Percentiles rank a stretch among this genome's conserved stretches.
Conservation (phyloP, 2,888 invertebrate species). For the Eilema depressum region DNA sequence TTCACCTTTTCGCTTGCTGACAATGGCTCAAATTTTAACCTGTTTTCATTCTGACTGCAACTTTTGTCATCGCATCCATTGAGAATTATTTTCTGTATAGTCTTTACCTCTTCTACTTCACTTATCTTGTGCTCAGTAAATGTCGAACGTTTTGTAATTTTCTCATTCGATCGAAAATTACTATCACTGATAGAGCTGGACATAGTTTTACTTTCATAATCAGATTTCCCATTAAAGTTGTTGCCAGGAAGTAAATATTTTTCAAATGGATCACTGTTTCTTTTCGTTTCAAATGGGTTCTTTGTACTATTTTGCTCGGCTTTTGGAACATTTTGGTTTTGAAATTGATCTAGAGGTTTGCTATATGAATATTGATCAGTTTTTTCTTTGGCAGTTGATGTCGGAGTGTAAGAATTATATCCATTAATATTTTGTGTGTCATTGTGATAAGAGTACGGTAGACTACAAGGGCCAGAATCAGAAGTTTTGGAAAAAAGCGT, state of each 20-base stretch:
- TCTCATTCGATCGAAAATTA: conserved; percentile 73
- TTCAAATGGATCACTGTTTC: conserved; percentile 76
- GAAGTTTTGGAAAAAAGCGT: conserved; percentile 63
- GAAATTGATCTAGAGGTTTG: conserved; percentile 57
- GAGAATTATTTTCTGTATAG: conserved; percentile 79
- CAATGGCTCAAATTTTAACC: conserved; percentile 33
- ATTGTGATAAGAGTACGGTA: conserved; percentile 61
- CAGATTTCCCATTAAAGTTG: conserved; percentile 64
- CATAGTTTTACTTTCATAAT: conserved; percentile 62
- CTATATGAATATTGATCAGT: conserved; percentile 56
- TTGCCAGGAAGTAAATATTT: conserved; percentile 69
- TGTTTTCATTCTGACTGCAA: conserved; percentile 40
- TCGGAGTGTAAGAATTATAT: conserved; percentile 51
- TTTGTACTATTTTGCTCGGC: conserved; percentile 56
- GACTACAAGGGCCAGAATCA: conserved; percentile 67
- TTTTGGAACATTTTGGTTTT: conserved; percentile 62
- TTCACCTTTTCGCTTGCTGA: conserved; percentile 29
- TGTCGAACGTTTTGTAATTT: conserved; percentile 73
- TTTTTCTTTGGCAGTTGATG: conserved; percentile 56
- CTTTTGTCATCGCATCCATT: conserved; percentile 69
- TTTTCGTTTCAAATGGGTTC: conserved; percentile 75
- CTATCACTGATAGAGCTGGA: conserved; percentile 74
- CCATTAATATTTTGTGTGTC: conserved; percentile 61
- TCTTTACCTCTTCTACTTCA: conserved; percentile 82
- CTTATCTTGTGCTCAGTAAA: conserved; percentile 79